phyloP scores from a whole-genome alignment of 2,888 invertebrate species.

The Diloba caeruleocephala region DNA sequence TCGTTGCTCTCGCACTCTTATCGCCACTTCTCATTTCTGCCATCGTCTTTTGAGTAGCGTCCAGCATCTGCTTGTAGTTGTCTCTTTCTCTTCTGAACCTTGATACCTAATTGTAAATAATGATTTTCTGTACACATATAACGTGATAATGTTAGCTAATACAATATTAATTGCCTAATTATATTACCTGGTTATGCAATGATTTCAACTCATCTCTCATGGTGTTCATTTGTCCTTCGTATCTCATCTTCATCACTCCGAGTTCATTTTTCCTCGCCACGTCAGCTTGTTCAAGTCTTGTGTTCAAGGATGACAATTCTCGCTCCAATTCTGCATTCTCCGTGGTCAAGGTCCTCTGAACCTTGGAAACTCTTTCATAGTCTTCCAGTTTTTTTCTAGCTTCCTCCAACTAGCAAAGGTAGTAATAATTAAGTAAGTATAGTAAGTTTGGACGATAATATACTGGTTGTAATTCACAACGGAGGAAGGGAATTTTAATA shows the following conservation, averaged over 20 bases:
- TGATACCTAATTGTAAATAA: constrained; percentile 88
- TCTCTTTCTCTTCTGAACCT: constrained; percentile 96
- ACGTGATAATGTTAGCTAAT: no score
- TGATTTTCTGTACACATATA: no score
- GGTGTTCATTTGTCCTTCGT: constrained; percentile 94
- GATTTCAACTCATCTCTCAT: constrained; percentile 95
- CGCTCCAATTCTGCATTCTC: constrained; percentile 93
- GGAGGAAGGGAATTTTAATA: neutral
- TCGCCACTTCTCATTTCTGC: constrained; percentile 92
- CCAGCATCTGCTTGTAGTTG: constrained; percentile 96
- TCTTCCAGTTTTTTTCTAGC: constrained; percentile 94
- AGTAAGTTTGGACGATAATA: no score
- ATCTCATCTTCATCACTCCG: constrained; percentile 94
- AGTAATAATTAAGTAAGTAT: no score
- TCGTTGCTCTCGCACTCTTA: constrained; percentile 82
- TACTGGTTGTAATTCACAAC: no score
- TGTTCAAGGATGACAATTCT: constrained; percentile 92
- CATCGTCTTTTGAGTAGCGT: constrained; percentile 95
- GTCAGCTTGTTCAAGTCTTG: constrained; percentile 91
- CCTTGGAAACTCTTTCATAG: constrained; percentile 95
- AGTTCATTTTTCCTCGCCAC: constrained; percentile 93
- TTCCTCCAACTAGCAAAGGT: constrained; percentile 96
- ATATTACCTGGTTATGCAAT: constrained; percentile 92
- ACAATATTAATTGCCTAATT: neutral
- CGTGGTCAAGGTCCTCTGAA: constrained; percentile 93